These are phyloP conservation scores for Eremophila alpestris DNA, from an alignment of 2,797 vertebrate species.

Conservation along the genomic window DNA sequence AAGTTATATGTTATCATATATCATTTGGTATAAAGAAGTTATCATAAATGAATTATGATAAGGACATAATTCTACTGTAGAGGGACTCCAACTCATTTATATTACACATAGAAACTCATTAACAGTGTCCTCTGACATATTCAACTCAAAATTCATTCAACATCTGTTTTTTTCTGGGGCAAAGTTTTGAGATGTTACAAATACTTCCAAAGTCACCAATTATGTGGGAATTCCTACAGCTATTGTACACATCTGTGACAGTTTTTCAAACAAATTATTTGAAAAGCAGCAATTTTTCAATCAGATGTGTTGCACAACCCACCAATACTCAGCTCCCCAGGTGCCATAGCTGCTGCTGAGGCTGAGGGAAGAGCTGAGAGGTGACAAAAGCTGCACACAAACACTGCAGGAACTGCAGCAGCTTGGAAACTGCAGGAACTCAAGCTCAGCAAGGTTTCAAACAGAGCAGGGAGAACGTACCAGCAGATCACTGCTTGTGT, in stretches of 20 bases:
- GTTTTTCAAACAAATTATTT: background rate
- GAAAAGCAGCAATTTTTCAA: background rate
- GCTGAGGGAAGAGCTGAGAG: background rate
- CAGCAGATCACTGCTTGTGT: rapidly evolving
- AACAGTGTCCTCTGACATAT: background rate
- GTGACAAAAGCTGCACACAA: background rate
- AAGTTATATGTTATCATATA: too few relatives aligned
- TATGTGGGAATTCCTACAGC: background rate
- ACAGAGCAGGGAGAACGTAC: background rate
- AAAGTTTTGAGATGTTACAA: background rate
- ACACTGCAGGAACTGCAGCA: background rate
- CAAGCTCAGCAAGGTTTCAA: background rate
- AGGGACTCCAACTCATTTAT: background rate
- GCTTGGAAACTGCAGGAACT: background rate
- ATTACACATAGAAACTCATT: background rate
- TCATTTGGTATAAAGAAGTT: too few relatives aligned
- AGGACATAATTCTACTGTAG: background rate
- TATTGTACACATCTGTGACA: background rate
- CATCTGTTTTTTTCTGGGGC: background rate
- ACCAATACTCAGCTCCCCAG: background rate
- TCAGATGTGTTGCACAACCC: background rate
- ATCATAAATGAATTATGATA: too few relatives aligned
- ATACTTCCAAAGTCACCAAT: background rate
- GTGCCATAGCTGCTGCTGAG: background rate
- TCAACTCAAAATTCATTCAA: background rate